Base-by-base conservation (phyloP, 2,113 vertebrate genomes). In the Amblyopsis rosae region DNA sequence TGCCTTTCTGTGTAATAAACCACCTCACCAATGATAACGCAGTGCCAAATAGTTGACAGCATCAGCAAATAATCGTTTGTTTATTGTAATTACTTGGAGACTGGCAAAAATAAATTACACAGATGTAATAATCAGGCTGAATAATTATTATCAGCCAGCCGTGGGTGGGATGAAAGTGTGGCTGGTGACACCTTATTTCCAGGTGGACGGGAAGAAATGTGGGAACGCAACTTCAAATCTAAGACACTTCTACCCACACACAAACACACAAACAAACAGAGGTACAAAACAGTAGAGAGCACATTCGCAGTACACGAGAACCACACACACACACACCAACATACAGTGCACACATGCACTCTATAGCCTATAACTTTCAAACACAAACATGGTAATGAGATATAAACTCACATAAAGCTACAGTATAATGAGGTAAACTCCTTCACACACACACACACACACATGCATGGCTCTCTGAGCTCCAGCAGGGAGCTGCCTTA, bases 401-500 rank as follows among this genome's bases (percentile, higher is more conserved):
- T 12, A 10, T 10, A 46, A 17, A 56, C 64, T 17, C 15, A 69
- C 63, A 79, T 75, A 77, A 67, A 65, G 11, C 63, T 54, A 53
- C 61, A 80, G 75, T 62, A 48, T 65, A 67, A 65, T 77, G 62
- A 79, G 58, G 64, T 64, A 72, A 73, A 57, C 62, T 59, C 51
- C 35, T 41, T 41, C 51, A 32, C 33, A 59, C 58, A 67, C 41
- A 35, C 56, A 61, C 48, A 64, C 58, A 64, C 33, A 69, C n/a
- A 50, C 12, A 19, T 9, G 5, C 68, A 46, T 64, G 74, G 59
- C 84, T 86, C 77, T 77, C 67, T 65, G 63, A 66, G 82, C 84
- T 84, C 79, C 82, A 74, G 85, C 83, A 62, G 81, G 73, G 79
- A 89, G 75, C 86, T 87, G 88, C 88, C 87, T 88, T 89, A 84